Conservation (phyloP, 2,888 invertebrate genomes). For the Eristalis intricaria region DNA sequence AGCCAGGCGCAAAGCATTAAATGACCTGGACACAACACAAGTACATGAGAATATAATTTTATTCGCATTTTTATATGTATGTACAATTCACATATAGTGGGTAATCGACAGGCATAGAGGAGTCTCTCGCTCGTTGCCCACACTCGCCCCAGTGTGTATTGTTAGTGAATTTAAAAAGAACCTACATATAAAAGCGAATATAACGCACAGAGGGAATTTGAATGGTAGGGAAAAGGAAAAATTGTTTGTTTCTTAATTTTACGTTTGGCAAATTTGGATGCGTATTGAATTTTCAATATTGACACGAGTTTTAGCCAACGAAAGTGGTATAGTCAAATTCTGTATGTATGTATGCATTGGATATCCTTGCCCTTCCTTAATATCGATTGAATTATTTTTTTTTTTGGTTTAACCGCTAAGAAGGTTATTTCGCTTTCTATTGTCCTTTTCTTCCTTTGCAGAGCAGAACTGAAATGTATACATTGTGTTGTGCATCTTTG, state of each 20-base stretch:
- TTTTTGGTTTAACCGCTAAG: slow-evolving; percentile 1
- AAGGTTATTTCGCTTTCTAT: slow-evolving; percentile 8
- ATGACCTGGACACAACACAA: slow-evolving; percentile 2
- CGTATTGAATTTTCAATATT: not conserved
- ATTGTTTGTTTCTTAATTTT: not conserved
- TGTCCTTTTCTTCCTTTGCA: not conserved
- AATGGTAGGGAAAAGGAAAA: not conserved
- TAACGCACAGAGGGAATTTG: not conserved
- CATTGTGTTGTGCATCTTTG: not conserved
- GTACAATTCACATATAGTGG: not conserved
- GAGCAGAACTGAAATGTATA: not conserved
- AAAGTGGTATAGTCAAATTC: not conserved
- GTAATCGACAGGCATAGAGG: not conserved
- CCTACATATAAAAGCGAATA: not conserved
- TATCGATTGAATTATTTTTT: slow-evolving; percentile 33
- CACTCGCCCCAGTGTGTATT: not conserved
- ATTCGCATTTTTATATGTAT: not conserved
- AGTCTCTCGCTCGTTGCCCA: not conserved
- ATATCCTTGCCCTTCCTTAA: slow-evolving; percentile 42
- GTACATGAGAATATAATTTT: not conserved
- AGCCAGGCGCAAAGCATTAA: not conserved
- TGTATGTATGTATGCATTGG: not conserved
- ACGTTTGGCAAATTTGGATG: not conserved
- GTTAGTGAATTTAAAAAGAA: not conserved
- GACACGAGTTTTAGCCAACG: not conserved